These are phyloP conservation scores for Amphilophus citrinellus DNA, from an alignment of 2,113 vertebrate genomes.

Conservation along the genomic window DNA sequence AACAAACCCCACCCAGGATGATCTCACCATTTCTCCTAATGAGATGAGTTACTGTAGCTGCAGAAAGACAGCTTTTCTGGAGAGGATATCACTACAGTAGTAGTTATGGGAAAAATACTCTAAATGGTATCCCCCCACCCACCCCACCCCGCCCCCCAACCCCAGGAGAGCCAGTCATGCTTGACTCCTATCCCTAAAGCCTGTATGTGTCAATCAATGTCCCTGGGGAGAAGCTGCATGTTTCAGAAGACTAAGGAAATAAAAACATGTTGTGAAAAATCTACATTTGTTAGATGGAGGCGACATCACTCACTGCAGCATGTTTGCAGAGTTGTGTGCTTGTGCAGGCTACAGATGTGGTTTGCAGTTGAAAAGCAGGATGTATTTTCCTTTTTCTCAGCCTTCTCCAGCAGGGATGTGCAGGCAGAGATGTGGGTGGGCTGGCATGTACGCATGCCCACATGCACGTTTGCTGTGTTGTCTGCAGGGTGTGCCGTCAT, in stretches of 20 bases:
- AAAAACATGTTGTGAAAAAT: conserved; percentile 77
- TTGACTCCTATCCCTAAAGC: conserved; percentile 73
- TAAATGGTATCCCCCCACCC: conserved; percentile 57
- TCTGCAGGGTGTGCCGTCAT: conserved; percentile 63
- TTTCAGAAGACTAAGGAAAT: conserved; percentile 72
- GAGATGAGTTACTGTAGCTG: conserved; percentile 71
- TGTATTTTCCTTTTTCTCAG: conserved; percentile 46
- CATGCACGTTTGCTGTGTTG: conserved; percentile 54
- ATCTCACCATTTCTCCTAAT: conserved; percentile 74
- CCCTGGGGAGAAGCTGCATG: conserved; percentile 66
- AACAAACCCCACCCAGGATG: conserved; percentile 74
- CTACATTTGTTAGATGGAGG: conserved; percentile 71
- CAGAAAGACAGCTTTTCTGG: conserved; percentile 44
- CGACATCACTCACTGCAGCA: conserved; percentile 65
- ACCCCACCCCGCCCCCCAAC: not conserved
- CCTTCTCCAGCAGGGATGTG: conserved; percentile 24
- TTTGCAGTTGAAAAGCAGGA: conserved; percentile 54
- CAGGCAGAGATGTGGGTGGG: conserved; percentile 64
- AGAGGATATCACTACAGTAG: conserved; percentile 53
- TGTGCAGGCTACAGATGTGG: conserved; percentile 67
- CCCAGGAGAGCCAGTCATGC: conserved; percentile 72
- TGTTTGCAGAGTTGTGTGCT: conserved; percentile 69
- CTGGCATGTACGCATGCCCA: conserved; percentile 58
- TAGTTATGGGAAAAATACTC: conserved; percentile 64
- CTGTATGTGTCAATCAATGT: conserved; percentile 76